Percentiles rank a stretch among this genome's conserved stretches.
phyloP scores from a whole-genome alignment of 2,888 invertebrate genomes.

The Helleia helle region DNA sequence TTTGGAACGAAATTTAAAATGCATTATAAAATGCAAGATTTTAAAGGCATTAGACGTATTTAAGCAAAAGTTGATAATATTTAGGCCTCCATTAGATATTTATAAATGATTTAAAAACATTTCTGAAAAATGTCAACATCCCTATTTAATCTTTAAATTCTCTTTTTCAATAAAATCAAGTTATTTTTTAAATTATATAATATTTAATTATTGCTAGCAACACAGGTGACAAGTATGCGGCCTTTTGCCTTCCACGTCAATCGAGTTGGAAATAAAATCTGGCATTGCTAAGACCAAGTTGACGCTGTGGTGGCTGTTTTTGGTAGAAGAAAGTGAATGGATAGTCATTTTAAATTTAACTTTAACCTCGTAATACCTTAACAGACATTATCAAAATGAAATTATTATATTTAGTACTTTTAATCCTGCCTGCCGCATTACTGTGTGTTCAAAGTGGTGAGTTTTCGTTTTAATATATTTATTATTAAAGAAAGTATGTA shows the following conservation, averaged over 20 bases:
- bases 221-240: slow-evolving; percentile 51
- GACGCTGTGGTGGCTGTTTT: slow-evolving; percentile 44
- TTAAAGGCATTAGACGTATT: no score
- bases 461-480: slow-evolving; percentile 35
- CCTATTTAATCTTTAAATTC: no score
- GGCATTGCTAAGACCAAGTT: slow-evolving; percentile 26
- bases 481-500: slow-evolving; percentile 29
- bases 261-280: slow-evolving; percentile 68
- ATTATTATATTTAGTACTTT: slow-evolving; percentile 75
- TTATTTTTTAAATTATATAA: no score
- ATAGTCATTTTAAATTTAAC: slow-evolving; percentile 40
- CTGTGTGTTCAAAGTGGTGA: slow-evolving; percentile 83
- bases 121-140: no score
- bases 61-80: no score
- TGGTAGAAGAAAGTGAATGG: slow-evolving; percentile 58
- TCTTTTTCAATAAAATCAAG: no score
- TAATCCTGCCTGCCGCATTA: slow-evolving; percentile 82
- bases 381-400: slow-evolving; percentile 73
- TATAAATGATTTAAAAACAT: no score
- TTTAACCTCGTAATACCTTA: slow-evolving; percentile 31
- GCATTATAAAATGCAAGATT: no score
- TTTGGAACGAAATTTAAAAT: no score
- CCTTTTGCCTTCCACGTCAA: slow-evolving; percentile 70
- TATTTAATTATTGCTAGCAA: slow-evolving; percentile 17
- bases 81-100: no score